These are phyloP conservation scores for Cyaniris semiargus DNA, from an alignment of 2,888 invertebrate genomes.

Conservation along the genomic window DNA sequence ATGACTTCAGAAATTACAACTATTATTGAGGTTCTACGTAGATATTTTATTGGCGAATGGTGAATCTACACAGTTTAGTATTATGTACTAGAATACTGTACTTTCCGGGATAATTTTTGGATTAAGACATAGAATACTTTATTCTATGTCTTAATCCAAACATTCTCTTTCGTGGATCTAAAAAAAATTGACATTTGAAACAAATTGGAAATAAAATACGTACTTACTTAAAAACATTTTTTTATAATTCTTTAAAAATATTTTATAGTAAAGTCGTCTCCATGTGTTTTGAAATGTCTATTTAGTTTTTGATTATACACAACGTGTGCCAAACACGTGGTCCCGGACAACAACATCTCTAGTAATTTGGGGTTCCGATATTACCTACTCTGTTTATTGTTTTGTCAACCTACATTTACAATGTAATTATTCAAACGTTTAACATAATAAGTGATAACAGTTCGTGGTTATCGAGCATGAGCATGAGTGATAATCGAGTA, in stretches of 20 bases:
- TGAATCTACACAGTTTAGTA: too few species aligned
- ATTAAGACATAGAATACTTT: too few species aligned
- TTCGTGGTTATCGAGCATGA: too few species aligned
- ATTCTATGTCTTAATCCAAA: too few species aligned
- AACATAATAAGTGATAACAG: not conserved
- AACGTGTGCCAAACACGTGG: slow-evolving; percentile 73
- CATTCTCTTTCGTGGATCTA: too few species aligned
- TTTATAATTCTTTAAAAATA: too few species aligned
- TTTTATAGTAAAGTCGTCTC: not conserved
- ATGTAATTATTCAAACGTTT: not conserved
- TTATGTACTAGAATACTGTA: not conserved
- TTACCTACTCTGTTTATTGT: slow-evolving; percentile 16
- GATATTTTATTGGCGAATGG: not conserved
- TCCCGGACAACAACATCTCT: slow-evolving; percentile 24
- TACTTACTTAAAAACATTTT: too few species aligned
- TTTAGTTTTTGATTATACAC: slow-evolving; percentile 48
- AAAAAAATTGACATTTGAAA: too few species aligned
- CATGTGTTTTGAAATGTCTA: not conserved
- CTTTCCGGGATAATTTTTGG: not conserved
- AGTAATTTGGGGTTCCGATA: not conserved
- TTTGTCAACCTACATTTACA: not conserved
- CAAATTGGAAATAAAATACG: too few species aligned
- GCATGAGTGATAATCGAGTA: too few species aligned
- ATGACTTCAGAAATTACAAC: not conserved
- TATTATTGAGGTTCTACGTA: not conserved